A percentile compares a stretch with the other conserved stretches of the same genome.
phyloP scores from a whole-genome alignment of 2,113 vertebrate genomes.

The Thalassoma bifasciatum region DNA sequence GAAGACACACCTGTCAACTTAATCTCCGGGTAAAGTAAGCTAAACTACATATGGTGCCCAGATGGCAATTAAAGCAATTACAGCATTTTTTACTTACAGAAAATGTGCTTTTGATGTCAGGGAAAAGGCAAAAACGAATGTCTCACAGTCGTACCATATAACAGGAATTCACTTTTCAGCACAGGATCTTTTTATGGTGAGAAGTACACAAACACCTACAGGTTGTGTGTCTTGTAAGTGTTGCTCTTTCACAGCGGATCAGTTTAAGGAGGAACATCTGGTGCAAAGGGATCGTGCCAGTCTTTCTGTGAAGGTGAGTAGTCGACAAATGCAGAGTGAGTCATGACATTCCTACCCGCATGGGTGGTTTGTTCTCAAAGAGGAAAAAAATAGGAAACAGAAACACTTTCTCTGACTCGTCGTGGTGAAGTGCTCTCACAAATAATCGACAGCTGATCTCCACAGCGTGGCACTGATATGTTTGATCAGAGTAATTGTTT shows the following conservation, averaged over 20 bases:
- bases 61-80: constrained; percentile 49
- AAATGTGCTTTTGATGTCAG: background rate
- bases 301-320: constrained; percentile 17
- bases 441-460: background rate
- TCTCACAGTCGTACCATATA: background rate
- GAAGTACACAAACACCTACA: background rate
- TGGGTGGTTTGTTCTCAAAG: constrained; percentile 5
- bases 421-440: background rate
- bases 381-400: background rate
- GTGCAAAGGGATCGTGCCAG: background rate
- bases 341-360: constrained; percentile 6
- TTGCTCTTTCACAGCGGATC: background rate
- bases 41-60: constrained; percentile 46
- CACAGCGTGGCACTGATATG: background rate
- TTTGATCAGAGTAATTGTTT: background rate
- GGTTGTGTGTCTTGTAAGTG: background rate
- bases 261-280: constrained; percentile 1
- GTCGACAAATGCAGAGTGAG: constrained; percentile 3
- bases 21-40: constrained; percentile 11
- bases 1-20: constrained; percentile 49
- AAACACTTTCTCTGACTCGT: background rate
- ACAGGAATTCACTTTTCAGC: background rate
- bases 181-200: background rate
- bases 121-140: constrained; percentile 14
- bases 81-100: constrained; percentile 18